phyloP scores from a whole-genome alignment of 1,140 invertebrate species.

The Solenopsis fugax region DNA sequence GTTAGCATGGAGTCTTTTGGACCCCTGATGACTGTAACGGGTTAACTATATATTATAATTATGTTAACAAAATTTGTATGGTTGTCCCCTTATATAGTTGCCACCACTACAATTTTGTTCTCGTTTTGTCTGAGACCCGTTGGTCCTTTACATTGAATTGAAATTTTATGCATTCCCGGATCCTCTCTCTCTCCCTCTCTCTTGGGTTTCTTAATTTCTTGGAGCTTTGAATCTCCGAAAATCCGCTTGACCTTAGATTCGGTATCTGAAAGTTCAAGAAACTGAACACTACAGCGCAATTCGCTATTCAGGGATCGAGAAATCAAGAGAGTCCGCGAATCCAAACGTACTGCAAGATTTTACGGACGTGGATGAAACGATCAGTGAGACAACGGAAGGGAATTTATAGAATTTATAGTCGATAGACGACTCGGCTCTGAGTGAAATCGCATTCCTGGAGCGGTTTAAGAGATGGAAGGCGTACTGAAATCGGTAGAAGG shows the following conservation, averaged over 20 bases:
- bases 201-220: background rate
- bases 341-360: background rate
- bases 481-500: background rate
- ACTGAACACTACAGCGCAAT: background rate
- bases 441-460: slow-evolving; percentile 44
- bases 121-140: background rate
- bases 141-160: too few species aligned
- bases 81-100: too few species aligned
- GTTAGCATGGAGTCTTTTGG: too few species aligned
- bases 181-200: too few species aligned
- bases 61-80: too few species aligned
- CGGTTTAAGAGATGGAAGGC: background rate
- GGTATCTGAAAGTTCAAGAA: background rate
- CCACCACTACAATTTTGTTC: too few species aligned
- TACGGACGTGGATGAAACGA: background rate
- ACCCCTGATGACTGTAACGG: too few species aligned
- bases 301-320: background rate
- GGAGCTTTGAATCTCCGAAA: background rate
- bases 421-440: background rate
- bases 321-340: background rate
- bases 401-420: slow-evolving; percentile 11
- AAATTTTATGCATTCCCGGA: background rate
- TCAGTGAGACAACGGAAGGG: background rate
- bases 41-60: too few species aligned
- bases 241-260: background rate